Conservation (phyloP, 1,140 invertebrate species). For the Scylla paramamosain region DNA sequence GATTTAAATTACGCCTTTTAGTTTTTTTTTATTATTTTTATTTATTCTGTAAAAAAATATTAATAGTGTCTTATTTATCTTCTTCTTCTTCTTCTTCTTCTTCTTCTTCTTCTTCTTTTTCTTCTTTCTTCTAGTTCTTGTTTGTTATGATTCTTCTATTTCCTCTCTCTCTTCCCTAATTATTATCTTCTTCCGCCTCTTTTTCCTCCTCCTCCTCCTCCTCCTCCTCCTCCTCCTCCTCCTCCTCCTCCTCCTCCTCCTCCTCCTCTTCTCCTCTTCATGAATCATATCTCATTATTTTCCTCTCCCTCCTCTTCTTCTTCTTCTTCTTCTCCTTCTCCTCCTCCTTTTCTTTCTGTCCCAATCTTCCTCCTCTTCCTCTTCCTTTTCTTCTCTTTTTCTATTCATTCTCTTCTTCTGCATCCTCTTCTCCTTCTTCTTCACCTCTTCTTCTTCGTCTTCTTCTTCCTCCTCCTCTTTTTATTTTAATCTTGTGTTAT, state of each 20-base stretch:
- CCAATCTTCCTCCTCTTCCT: not conserved
- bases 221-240: not conserved
- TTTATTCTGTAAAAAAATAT: too few relatives aligned
- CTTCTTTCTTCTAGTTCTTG: not conserved
- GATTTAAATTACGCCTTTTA: too few relatives aligned
- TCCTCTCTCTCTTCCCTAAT: not conserved
- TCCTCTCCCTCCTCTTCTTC: too few relatives aligned
- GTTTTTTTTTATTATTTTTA: too few relatives aligned
- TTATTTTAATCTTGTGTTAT: not conserved
- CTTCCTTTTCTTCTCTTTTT: not conserved
- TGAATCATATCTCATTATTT: not conserved
- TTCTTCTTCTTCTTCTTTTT: not conserved
- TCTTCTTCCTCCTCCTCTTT: not conserved
- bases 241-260: too few relatives aligned
- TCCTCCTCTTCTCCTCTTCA: not conserved
- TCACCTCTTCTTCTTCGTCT: not conserved
- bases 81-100: too few relatives aligned
- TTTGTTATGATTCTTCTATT: too few relatives aligned
- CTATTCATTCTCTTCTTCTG: not conserved
- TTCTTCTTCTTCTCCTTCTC: not conserved
- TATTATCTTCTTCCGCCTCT: not conserved
- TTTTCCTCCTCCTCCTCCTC: not conserved
- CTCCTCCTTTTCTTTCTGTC: not conserved
- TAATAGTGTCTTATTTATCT: too few relatives aligned
- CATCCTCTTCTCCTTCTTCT: not conserved